Percentiles rank a stretch among this genome's conserved stretches.
Evolutionary conservation across 1,140 invertebrate genomes (phyloP).

Genomic region (Lithobius niger): DNA sequence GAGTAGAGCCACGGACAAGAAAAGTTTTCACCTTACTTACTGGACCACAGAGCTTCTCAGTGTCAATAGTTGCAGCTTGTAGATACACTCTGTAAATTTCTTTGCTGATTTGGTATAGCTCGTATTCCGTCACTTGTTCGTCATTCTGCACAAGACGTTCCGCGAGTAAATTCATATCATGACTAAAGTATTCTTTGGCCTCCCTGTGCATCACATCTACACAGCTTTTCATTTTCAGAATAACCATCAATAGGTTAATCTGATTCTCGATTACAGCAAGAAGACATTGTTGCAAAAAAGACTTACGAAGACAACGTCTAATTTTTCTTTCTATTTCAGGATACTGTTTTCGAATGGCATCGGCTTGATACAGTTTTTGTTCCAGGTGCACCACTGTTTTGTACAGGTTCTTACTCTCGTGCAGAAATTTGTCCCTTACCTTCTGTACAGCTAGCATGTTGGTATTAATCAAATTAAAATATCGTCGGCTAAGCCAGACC

Average conservation of each 20-base stretch:
- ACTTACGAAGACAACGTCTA: neutral
- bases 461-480: slow-evolving; percentile 42
- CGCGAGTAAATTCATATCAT: neutral
- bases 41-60: neutral
- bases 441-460: slow-evolving; percentile 38
- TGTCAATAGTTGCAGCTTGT: neutral
- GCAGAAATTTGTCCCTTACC: slow-evolving; percentile 36
- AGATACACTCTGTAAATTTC: neutral
- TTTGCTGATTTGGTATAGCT: neutral
- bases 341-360: neutral
- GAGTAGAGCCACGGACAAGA: too few relatives aligned
- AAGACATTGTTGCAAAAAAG: neutral
- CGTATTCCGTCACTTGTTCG: neutral
- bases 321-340: neutral
- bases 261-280: slow-evolving; percentile 1
- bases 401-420: neutral
- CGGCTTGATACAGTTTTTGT: neutral
- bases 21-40: neutral
- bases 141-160: neutral
- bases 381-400: neutral
- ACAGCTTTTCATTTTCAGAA: neutral
- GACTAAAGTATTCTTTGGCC: neutral
- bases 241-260: neutral
- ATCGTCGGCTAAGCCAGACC: slow-evolving; percentile 43
- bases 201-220: neutral